Evolutionary conservation across 2,888 invertebrate species (phyloP).

Genomic region (Melieria omissa): DNA sequence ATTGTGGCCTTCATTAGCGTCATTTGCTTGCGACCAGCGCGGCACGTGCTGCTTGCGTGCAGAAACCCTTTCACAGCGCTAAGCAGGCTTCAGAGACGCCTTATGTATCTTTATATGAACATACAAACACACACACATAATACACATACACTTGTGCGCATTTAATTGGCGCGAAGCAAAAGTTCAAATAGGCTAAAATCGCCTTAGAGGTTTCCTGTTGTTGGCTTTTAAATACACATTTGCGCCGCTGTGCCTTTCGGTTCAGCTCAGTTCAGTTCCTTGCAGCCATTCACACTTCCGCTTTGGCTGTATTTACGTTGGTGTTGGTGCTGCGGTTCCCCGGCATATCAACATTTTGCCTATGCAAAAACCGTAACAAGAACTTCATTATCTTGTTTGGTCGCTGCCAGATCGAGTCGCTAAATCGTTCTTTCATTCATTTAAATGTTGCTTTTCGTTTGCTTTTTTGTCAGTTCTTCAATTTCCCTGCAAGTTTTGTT

Average conservation of each 20-base stretch:
- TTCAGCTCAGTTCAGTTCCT: constrained; percentile 13
- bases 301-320: neutral
- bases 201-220: constrained; percentile 21
- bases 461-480: too few relatives aligned
- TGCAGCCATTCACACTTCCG: neutral
- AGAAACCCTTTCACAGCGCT: neutral
- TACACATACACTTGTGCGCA: neutral
- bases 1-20: constrained; percentile 17
- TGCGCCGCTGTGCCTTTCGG: constrained; percentile 9
- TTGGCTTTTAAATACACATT: constrained; percentile 9
- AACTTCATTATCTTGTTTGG: too few relatives aligned
- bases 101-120: neutral
- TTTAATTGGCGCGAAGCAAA: constrained; percentile 11
- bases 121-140: neutral
- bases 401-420: too few relatives aligned
- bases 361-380: too few relatives aligned
- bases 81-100: neutral
- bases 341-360: too few relatives aligned
- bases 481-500: too few relatives aligned
- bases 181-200: constrained; percentile 27
- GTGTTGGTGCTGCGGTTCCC: too few relatives aligned
- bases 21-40: constrained; percentile 29
- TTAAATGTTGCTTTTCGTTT: too few relatives aligned
- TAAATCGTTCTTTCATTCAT: too few relatives aligned
- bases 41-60: constrained; percentile 17